A percentile compares a stretch with the other conserved stretches of the same genome.
These are phyloP conservation scores for Myotis pilosus DNA, from an alignment of 2,797 vertebrate species.

Conservation along the genomic window DNA sequence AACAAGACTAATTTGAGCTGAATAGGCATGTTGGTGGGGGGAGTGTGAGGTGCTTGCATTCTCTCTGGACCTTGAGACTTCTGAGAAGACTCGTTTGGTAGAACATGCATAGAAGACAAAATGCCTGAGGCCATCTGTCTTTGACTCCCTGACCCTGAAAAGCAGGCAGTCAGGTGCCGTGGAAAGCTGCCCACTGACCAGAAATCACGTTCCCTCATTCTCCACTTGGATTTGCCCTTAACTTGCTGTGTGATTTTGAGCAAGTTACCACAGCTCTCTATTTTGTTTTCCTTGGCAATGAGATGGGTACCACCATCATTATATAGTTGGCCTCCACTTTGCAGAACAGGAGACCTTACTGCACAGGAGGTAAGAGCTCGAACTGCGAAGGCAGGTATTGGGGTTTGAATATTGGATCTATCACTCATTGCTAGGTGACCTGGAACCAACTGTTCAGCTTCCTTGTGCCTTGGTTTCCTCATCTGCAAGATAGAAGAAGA, in stretches of 20 bases:
- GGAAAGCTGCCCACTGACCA: neutral
- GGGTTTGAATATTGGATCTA: neutral
- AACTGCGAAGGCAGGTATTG: neutral
- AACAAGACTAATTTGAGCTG: neutral
- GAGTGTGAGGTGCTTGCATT: rapidly evolving
- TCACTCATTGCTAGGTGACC: neutral
- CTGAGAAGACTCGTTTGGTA: neutral
- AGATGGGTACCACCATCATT: neutral
- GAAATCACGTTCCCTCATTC: rapidly evolving
- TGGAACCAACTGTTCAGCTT: neutral
- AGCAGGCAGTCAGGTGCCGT: neutral
- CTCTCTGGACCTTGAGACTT: neutral
- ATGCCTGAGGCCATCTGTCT: neutral
- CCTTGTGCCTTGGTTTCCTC: neutral
- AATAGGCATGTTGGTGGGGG: neutral
- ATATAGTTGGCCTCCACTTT: neutral
- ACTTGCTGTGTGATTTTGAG: neutral
- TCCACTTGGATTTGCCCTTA: neutral
- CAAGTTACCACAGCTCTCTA: neutral
- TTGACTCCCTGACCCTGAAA: neutral
- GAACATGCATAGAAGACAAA: neutral
- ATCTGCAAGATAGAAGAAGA: neutral
- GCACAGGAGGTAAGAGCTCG: neutral
- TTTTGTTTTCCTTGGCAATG: neutral
- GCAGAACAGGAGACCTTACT: neutral